Evolutionary conservation across 2,113 vertebrate genomes (phyloP).

Genomic region (Helogale parvula): DNA sequence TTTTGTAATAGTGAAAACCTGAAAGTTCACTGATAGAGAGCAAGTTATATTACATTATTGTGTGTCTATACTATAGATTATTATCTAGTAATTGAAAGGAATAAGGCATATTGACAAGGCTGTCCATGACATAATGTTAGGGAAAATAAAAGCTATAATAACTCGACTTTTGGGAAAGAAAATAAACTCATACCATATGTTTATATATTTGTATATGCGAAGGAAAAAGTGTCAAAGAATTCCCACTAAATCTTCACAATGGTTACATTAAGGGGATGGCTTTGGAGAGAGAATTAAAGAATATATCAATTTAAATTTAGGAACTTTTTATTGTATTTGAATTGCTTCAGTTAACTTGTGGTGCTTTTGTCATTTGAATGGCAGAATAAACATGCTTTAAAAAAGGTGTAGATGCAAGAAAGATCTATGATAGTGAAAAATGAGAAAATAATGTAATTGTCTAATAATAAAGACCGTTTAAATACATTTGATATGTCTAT

Average conservation of each 20-base stretch:
- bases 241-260: neutral
- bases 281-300: neutral
- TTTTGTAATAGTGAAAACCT: neutral
- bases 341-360: conserved; percentile 13
- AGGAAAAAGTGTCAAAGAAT: neutral
- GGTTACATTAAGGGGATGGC: neutral
- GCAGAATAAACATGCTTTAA: neutral
- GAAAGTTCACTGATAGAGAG: neutral
- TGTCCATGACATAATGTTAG: neutral
- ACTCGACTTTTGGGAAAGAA: neutral
- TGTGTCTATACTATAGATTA: neutral
- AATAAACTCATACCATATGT: neutral
- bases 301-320: conserved; percentile 12
- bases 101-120: neutral
- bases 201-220: neutral
- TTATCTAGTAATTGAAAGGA: neutral
- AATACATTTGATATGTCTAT: neutral
- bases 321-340: neutral
- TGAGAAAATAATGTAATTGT: neutral
- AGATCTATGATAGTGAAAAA: neutral
- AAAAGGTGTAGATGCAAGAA: neutral
- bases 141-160: neutral
- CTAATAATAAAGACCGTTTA: neutral
- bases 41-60: neutral
- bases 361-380: neutral